A percentile compares a stretch with the other conserved stretches of the same genome.
Evolutionary conservation across 2,888 invertebrate genomes (phyloP).

Genomic region (Automeris io): DNA sequence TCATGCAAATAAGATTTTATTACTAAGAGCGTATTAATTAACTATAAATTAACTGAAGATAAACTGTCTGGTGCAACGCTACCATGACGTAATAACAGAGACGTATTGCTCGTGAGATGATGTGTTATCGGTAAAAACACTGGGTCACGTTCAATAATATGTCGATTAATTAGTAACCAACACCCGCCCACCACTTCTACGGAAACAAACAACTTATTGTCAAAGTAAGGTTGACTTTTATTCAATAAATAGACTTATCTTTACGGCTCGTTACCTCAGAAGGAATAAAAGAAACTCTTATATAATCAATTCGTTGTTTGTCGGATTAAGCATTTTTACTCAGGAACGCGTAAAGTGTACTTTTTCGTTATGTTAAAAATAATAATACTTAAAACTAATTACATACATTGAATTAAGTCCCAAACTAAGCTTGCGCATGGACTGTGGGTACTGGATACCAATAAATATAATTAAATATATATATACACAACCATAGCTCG

Average conservation of each 20-base stretch:
- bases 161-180: too few species aligned
- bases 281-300: background rate
- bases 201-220: background rate
- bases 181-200: too few species aligned
- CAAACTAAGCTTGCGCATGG: too few species aligned
- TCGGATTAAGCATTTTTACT: background rate
- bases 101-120: slow-evolving; percentile 13
- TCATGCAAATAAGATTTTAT: too few species aligned
- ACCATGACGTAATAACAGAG: slow-evolving; percentile 9
- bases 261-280: background rate
- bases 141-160: slow-evolving; percentile 14
- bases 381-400: too few species aligned
- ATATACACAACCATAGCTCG: too few species aligned
- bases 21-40: too few species aligned
- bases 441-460: too few species aligned
- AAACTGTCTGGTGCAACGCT: background rate
- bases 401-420: too few species aligned
- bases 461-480: too few species aligned
- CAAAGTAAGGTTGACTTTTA: background rate
- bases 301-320: background rate
- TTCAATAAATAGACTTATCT: background rate
- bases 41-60: slow-evolving; percentile 3
- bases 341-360: background rate
- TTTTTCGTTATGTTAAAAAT: background rate
- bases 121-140: slow-evolving; percentile 15